Base-by-base conservation (phyloP, 2,888 invertebrate species). In the Microplitis manilae region DNA sequence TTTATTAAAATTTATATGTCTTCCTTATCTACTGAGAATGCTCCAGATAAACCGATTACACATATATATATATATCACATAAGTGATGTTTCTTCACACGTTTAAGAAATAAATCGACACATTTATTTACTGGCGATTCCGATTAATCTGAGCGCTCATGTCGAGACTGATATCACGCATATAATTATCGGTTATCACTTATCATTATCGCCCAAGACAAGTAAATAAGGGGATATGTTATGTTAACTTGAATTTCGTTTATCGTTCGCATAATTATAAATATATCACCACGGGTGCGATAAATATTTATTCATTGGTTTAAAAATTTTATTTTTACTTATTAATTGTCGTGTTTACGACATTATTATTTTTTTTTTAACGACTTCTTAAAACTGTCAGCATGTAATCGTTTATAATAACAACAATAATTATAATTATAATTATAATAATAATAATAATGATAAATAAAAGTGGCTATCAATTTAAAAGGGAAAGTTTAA, bases 261-360 rank as follows among this genome's bases (percentile, higher is more conserved):
- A 30, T 30, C 30, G 30, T 69, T 69, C 50, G 50, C 50, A 69
- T 69, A 69, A 69, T 69, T 50, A 5, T 38, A 30, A 67, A 67
- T 67, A 9, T 67, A 6, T 39, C 38, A 67, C 30, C 30, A 30
- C 30, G 30, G 30, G 30, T 30, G 4, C 4, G 67, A 67, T 67
- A 38, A 38, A 38, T n/a, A 39, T 30, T 39, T 38, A 13, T 67
- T 30, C 8, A 65, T 30, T 4, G 30, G 13, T 68, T 6, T 9
- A 68, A 8, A 40, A 5, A 39, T 68, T 38, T 41, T 7, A 41
- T 17, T 69, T 41, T 50, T 50, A 20, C n/a, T 41, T 5, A 13
- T 62, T 64, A 72, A 62, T 40, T 72, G 72, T 60, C 72, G 30
- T 72, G 72, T 72, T 72, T 72, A 72, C 72, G 30, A 72, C 72